Evolutionary conservation across 2,888 invertebrate genomes (phyloP), one percentile per base, ranked within the genome.

Genomic region (Xestoiulus laeticollis): DNA sequence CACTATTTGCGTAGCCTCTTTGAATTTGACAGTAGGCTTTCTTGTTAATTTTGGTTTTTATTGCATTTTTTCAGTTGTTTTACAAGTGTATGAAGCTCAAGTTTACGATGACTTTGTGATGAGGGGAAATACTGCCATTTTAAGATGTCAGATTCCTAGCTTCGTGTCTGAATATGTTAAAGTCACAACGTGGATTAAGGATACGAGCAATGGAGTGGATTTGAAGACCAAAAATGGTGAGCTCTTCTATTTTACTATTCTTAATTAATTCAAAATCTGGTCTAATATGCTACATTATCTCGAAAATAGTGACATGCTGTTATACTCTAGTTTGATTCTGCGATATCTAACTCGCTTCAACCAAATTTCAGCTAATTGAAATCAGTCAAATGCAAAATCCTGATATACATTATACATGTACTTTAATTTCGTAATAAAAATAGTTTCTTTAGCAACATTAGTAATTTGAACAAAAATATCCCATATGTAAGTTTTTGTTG

Each of bases 101-200:
- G 91, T 92, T 32, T 92, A 92, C 88, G 92, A 92, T 89, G 92
- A 91, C 6, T 93, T 91, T 91, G 92, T 92, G 5, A 92, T 92
- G 89, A 90, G 91, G 78, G 92, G 92, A n/a, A 92, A 92, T 88
- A 93, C 93, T 30, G 93, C 92, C 16, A 91, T 93, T 22, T 91
- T 93, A 87, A 91, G 91, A 91, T 98, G 98, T 92, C 95, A 96
- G 92, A 96, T 98, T 91, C 97, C 98, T 83, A 94, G 95, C 90
- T 97, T 96, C 93, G 96, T 97, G 92, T 94, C 95, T 89, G 97
- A 97, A 90, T 96, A 96, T 92, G 96, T 98, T 90, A 95, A 95
- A 93, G 95, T 95, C 89, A 97, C 97, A 48, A 96, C 97, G 87
- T 98, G 98, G 86, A 53, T 59, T 26, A 86, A 59, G 53, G 48